Percentiles rank a stretch among this genome's conserved stretches.
Evolutionary conservation across 2,888 invertebrate species (phyloP).

Genomic region (Strigamia crassipes): DNA sequence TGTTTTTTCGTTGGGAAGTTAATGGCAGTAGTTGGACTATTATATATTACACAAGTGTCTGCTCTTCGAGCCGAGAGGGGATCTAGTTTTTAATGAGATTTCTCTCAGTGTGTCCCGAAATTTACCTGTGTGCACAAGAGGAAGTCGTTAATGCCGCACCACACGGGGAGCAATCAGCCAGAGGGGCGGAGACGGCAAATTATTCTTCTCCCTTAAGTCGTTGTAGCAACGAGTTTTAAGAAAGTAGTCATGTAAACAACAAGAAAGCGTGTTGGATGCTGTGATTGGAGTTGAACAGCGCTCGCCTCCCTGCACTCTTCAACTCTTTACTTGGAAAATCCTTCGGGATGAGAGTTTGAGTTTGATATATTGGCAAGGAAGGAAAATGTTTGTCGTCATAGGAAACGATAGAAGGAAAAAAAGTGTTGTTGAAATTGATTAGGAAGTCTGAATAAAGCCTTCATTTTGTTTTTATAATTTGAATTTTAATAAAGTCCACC

Average conservation of each 20-base stretch:
- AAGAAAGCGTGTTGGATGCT: slow-evolving; percentile 25
- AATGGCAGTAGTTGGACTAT: not conserved
- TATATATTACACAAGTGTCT: slow-evolving; percentile 38
- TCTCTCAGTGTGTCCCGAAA: slow-evolving; percentile 26
- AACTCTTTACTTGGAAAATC: slow-evolving; percentile 24
- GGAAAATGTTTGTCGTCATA: slow-evolving; percentile 26
- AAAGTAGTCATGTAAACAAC: slow-evolving; percentile 41
- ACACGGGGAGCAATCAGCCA: slow-evolving; percentile 42
- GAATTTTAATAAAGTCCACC: slow-evolving; percentile 26
- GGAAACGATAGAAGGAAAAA: not conserved
- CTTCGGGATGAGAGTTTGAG: not conserved
- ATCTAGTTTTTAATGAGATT: slow-evolving; percentile 39
- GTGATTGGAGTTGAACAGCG: slow-evolving; percentile 26
- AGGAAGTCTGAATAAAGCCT: not conserved
- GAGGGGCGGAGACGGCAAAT: slow-evolving; percentile 39
- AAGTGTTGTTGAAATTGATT: not conserved
- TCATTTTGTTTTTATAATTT: slow-evolving; percentile 25
- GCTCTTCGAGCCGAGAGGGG: slow-evolving; percentile 16
- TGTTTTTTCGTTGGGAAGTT: not conserved
- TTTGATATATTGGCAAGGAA: slow-evolving; percentile 24
- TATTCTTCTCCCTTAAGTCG: slow-evolving; percentile 40
- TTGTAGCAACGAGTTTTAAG: slow-evolving; percentile 33
- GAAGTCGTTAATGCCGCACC: slow-evolving; percentile 38
- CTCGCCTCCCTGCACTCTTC: not conserved
- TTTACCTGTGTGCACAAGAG: slow-evolving; percentile 28